These are phyloP conservation scores for Tachysurus vachellii DNA, from an alignment of 2,113 vertebrate genomes.

Conservation along the genomic window DNA sequence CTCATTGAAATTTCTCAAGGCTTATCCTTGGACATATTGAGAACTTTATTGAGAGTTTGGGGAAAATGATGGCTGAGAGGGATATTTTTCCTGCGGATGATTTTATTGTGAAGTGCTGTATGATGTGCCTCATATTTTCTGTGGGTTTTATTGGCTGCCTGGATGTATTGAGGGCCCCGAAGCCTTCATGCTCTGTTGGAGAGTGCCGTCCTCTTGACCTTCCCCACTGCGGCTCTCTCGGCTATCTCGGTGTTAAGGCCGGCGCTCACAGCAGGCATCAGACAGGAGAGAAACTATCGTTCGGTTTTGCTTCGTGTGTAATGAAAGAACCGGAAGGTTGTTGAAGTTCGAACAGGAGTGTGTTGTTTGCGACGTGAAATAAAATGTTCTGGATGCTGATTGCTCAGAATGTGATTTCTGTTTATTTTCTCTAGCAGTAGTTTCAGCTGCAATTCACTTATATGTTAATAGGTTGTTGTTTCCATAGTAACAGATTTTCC, in stretches of 20 bases:
- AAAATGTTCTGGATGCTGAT: neutral
- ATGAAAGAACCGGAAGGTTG: neutral
- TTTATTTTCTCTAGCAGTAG: neutral
- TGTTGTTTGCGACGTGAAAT: neutral
- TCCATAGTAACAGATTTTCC: neutral
- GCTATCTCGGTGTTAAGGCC: constrained; percentile 4
- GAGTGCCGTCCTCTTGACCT: constrained; percentile 39
- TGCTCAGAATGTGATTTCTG: neutral
- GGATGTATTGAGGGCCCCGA: constrained; percentile 7
- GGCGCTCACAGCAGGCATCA: neutral
- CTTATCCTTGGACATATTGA: neutral
- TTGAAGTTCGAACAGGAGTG: neutral
- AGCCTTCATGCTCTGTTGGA: constrained; percentile 40
- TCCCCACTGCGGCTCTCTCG: neutral
- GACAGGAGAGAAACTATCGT: neutral
- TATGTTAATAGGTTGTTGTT: neutral
- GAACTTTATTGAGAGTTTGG: constrained; percentile 9
- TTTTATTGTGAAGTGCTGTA: constrained; percentile 26
- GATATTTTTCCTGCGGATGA: constrained; percentile 1
- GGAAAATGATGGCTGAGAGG: neutral
- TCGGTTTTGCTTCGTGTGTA: neutral
- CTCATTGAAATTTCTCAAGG: constrained; percentile 4
- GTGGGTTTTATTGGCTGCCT: constrained; percentile 26
- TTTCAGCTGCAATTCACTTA: neutral
- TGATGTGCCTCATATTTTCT: constrained; percentile 32